Base-by-base conservation (phyloP, 1,140 invertebrate species). In the Littorina saxatilis region DNA sequence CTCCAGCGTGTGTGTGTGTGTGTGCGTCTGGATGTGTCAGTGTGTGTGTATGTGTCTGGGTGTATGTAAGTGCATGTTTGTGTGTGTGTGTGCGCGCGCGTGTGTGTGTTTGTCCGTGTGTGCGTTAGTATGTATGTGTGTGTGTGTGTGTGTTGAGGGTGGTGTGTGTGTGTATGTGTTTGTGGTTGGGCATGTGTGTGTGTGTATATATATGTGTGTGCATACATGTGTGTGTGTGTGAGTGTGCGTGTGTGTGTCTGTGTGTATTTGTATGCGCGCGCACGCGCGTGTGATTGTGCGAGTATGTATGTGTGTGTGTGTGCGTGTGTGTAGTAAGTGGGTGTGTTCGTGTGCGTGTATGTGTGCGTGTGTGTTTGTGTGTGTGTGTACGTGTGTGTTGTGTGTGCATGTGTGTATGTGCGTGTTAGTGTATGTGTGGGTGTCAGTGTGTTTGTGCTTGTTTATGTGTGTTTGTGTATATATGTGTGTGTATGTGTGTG, bases 1-100 rank as follows among this genome's bases (percentile, higher is more conserved):
- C 84, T 89, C 88, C 2, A 91, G 90, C 27, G 91, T 92, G n/a
- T 35, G 91, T 91, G 15, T 89, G 88, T 13, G 92, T 77, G 76
- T 92, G 92, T 1, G 91, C 90, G 76, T 93, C 92, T 20, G 91
- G 83, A n/a, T 89, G 74, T 20, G 82, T 86, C 13, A 92, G 82
- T 13, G 92, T 84, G 32, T 89, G 91, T 81, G 89, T 85, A 70
- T 92, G 89, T 40, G n/a, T 87, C 91, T 82, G 89, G 87, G 40
- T 91, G 81, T 81, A 13, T 40, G 37, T 2, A 20, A 5, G 11
- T 40, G 11, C 23, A 20, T 40, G 68, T 72, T 15, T 72, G 35
- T 39, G 68, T 72, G 68, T 72, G 68, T 72, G 37, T 72, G 68
- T 72, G 68, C 43, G 68, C 88, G 72, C 2, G 91, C 88, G 85